Evolutionary conservation across 2,797 vertebrate genomes (phyloP).

Genomic region (Falco berigora): DNA sequence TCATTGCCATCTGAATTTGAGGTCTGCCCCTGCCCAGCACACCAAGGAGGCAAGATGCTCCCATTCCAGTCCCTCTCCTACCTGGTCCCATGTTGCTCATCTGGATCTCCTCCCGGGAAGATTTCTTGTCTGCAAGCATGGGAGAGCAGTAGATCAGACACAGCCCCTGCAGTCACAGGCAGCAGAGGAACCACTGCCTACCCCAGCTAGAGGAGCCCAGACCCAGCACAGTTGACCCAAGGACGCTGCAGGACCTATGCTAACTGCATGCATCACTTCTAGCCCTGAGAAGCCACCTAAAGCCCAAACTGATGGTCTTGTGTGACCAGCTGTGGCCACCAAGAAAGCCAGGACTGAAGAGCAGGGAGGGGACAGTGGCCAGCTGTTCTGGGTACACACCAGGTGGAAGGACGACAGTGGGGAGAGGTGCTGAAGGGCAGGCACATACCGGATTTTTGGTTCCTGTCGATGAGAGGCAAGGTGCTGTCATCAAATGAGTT

Average conservation of each 20-base stretch:
- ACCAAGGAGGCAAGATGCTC: rapidly evolving
- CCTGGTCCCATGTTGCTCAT: constrained; percentile 93
- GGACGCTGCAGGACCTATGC: neutral
- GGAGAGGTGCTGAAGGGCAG: neutral
- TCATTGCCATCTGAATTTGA: neutral
- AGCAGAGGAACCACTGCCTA: neutral
- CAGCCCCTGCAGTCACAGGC: neutral
- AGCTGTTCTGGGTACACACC: too few relatives aligned
- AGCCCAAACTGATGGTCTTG: neutral
- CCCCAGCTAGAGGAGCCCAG: neutral
- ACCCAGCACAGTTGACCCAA: neutral
- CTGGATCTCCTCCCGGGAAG: constrained; percentile 90
- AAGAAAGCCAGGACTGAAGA: neutral
- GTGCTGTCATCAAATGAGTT: constrained; percentile 95
- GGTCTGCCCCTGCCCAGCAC: neutral
- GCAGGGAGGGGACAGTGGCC: neutral
- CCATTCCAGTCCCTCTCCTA: constrained; percentile 2
- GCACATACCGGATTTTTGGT: constrained; percentile 76
- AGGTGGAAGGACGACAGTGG: neutral
- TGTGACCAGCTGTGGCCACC: neutral
- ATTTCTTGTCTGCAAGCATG: constrained; percentile 76
- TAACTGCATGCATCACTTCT: neutral
- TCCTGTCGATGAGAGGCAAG: constrained; percentile 88
- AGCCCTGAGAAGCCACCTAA: neutral
- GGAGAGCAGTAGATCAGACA: constrained; percentile 41